These are phyloP conservation scores for Gyrodactylus bullatarudis DNA, from an alignment of 1,140 invertebrate genomes.

Conservation along the genomic window DNA sequence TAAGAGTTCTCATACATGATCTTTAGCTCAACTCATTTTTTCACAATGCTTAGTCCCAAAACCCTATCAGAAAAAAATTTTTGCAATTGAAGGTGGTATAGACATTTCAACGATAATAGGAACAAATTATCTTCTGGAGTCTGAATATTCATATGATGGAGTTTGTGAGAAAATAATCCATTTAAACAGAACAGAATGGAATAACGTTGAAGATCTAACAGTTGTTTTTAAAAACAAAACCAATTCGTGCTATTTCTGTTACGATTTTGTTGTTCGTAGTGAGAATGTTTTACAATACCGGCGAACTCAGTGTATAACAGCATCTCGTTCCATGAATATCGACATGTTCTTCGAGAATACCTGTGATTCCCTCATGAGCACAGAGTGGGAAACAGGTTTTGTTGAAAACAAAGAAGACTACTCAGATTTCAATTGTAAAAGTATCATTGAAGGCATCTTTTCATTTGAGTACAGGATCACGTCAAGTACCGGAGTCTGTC, in stretches of 20 bases:
- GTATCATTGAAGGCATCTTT: conserved; percentile 2
- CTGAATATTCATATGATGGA: background rate
- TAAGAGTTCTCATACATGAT: background rate
- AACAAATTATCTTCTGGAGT: background rate
- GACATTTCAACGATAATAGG: background rate
- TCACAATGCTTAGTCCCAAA: background rate
- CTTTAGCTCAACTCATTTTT: background rate
- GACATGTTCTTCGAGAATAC: background rate
- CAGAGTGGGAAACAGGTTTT: conserved; percentile 1
- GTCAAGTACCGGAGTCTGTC: background rate
- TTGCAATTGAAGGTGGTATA: background rate
- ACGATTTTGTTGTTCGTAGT: background rate
- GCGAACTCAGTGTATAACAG: background rate
- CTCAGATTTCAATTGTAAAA: conserved; percentile 3
- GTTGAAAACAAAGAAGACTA: background rate
- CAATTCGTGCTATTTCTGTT: conserved; percentile 1
- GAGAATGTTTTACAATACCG: background rate
- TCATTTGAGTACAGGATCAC: conserved; percentile 1
- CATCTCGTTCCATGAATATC: background rate
- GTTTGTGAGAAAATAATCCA: background rate
- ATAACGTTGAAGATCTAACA: background rate
- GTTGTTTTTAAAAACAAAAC: background rate
- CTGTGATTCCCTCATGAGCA: background rate
- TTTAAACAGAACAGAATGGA: background rate
- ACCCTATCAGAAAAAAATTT: background rate